Evolutionary conservation across 1,140 invertebrate species (phyloP), one percentile per base, ranked within the genome.

Genomic region (Antheraea mylitta): DNA sequence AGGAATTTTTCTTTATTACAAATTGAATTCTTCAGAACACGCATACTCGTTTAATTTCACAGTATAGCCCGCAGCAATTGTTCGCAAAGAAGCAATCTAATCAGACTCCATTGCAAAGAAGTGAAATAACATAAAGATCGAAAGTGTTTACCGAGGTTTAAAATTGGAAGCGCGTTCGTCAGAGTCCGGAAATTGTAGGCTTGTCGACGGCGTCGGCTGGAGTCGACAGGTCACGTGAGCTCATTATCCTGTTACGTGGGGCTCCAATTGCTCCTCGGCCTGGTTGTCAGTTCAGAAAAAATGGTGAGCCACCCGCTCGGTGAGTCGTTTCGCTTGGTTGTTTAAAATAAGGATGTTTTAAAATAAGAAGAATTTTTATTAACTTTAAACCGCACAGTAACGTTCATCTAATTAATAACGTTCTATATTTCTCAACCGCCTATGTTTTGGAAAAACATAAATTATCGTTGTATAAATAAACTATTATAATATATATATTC

Each of bases 141-240:
- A 72, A 82, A 78, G 74, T 75, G 77, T 72, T 71, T 80, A 84
- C 76, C 81, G 82, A 82, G 81, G 81, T 83, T 81, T 89, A 82
- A 89, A 89, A 89, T 89, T 89, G 86, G 80, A 87, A 85, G 76
- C 76, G 78, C 79, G 76, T 81, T 80, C 80, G 75, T 83, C 83
- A 82, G 80, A 70, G 71, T 71, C 79, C 80, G 83, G 80, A 86
- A 88, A 86, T 88, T 82, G 81, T 79, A 76, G 81, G 83, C 68
- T 80, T 76, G 75, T 80, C 73, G 73, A 66, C 61, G 68, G 68
- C 68, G 72, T 61, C 71, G 74, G 72, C 70, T 82, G 77, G n/a
- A 45, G 70, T 62, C 81, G 83, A 81, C 79, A 79, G 77, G 72
- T 83, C 77, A 79, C 81, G 82, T 87, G 80, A 82, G 74, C 82